Conservation (phyloP, 1,140 invertebrate species). For the Druon quercuslanigerum region DNA sequence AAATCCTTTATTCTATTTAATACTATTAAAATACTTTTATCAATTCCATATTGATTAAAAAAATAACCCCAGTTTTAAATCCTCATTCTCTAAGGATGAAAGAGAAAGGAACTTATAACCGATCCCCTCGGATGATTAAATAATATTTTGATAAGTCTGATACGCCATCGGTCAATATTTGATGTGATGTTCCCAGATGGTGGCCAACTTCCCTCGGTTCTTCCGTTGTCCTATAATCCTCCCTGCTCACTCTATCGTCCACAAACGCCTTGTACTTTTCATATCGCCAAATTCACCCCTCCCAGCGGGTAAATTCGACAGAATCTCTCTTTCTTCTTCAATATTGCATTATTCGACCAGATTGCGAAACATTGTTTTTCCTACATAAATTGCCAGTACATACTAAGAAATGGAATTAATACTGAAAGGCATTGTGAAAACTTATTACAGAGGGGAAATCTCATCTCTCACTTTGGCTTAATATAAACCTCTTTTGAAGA, state of each 20-base stretch:
- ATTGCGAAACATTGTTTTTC: conserved; percentile 21
- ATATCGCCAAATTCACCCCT: conserved; percentile 47
- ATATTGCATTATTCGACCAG: conserved; percentile 2
- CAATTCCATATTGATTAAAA: background rate
- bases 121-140: conserved; percentile 36
- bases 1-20: background rate
- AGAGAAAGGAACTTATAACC: conserved; percentile 13
- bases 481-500: background rate
- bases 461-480: background rate
- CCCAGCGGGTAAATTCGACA: conserved; percentile 16
- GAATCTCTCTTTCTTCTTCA: conserved; percentile 25
- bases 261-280: conserved; percentile 53
- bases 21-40: background rate
- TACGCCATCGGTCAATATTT: conserved; percentile 52
- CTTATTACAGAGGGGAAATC: background rate
- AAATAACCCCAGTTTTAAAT: conserved; percentile 7
- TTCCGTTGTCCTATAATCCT: conserved; percentile 31
- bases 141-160: conserved; percentile 51
- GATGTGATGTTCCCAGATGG: conserved; percentile 50
- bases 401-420: background rate
- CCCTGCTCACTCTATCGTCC: conserved; percentile 13
- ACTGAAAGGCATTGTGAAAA: conserved; percentile 6
- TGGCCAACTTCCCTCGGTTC: conserved; percentile 22
- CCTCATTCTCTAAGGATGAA: background rate
- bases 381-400: conserved; percentile 51